These are phyloP conservation scores for Helicoverpa zea DNA, from an alignment of 1,140 invertebrate genomes.

Conservation along the genomic window DNA sequence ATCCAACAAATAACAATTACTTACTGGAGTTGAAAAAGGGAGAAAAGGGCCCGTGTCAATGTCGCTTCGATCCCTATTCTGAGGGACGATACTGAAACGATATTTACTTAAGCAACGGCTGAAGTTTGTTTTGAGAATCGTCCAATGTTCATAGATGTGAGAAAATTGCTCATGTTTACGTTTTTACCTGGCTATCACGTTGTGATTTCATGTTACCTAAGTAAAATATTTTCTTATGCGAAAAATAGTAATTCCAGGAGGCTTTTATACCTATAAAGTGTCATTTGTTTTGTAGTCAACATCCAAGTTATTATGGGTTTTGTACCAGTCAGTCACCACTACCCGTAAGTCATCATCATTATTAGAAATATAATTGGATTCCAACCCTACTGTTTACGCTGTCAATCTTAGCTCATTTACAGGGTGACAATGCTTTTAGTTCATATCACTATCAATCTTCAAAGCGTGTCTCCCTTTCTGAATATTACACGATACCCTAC, in stretches of 20 bases:
- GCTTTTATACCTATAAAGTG: no score
- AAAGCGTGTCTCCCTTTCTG: background rate
- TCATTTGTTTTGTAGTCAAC: no score
- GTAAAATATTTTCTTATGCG: no score
- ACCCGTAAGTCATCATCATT: background rate
- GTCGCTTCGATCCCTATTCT: constrained; percentile 28
- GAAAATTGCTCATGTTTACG: background rate
- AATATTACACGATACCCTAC: background rate
- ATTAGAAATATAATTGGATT: constrained; percentile 1
- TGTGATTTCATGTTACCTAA: no score
- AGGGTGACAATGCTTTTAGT: constrained; percentile 13
- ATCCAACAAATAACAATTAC: constrained; percentile 53
- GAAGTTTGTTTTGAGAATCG: background rate
- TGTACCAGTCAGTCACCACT: background rate
- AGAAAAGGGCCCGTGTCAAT: constrained; percentile 45
- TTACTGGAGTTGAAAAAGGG: constrained; percentile 52
- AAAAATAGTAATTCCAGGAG: no score
- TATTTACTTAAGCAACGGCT: background rate
- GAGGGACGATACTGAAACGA: constrained; percentile 32
- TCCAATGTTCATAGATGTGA: background rate
- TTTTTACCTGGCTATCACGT: no score
- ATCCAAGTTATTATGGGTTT: background rate
- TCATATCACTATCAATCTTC: constrained; percentile 19
- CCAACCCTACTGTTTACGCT: constrained; percentile 17
- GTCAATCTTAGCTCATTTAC: constrained; percentile 15